These are phyloP conservation scores for Lutjanus argentimaculatus DNA, from an alignment of 2,797 vertebrate species.

Conservation along the genomic window DNA sequence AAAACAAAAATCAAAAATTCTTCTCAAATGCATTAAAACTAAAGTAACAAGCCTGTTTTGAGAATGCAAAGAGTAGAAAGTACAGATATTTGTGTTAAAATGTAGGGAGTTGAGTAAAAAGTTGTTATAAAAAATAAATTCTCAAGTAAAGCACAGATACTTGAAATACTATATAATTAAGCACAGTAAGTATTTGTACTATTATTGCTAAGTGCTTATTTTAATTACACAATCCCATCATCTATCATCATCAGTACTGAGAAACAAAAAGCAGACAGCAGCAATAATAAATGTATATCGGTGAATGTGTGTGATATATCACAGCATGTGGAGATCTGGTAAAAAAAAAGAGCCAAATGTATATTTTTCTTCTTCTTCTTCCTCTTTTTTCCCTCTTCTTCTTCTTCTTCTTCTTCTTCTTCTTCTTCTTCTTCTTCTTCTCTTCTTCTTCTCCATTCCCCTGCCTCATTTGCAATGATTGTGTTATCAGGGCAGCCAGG, in stretches of 20 bases:
- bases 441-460: constrained; percentile 67
- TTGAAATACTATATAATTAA: no score
- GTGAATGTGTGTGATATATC: constrained; percentile 27
- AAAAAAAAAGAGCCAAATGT: constrained; percentile 42
- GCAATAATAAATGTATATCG: neutral
- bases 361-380: constrained; percentile 24
- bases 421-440: constrained; percentile 16
- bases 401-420: constrained; percentile 27
- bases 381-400: constrained; percentile 29
- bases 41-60: no score
- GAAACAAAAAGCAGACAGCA: constrained; percentile 13
- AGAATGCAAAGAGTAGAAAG: no score
- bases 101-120: no score
- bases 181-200: neutral
- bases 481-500: constrained; percentile 99
- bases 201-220: constrained; percentile 69
- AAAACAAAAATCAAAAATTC: no score
- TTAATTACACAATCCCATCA: constrained; percentile 52
- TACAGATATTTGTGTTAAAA: no score
- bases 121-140: no score
- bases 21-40: no score
- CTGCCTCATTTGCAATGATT: constrained; percentile 99
- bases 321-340: constrained; percentile 42
- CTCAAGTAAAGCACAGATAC: no score
- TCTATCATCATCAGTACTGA: constrained; percentile 40